Base-by-base conservation (phyloP, 1,140 invertebrate genomes). In the Penaeus japonicus region DNA sequence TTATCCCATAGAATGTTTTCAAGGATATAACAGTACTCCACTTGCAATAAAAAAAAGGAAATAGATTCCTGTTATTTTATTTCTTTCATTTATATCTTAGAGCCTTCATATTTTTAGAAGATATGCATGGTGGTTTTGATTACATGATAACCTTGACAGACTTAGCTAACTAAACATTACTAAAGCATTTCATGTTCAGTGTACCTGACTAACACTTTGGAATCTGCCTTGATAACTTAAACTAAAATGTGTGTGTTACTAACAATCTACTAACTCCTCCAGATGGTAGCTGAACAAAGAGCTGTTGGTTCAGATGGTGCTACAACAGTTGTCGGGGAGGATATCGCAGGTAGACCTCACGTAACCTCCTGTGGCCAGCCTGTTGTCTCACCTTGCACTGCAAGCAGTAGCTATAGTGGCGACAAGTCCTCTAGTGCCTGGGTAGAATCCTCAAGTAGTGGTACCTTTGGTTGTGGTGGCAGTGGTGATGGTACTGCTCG, bases 261-360 rank as follows among this genome's bases (percentile, higher is more conserved):
- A 84, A 84, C 59, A 84, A 27, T 17, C 57, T 4, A 35, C 70
- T 70, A 80, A 81, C 35, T 62, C 30, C 55, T 27, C 47, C 80
- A 88, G 87, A 73, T 88, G 80, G 54, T 88, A 83, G 80, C 87
- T 59, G 87, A 88, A 75, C 80, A 88, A 82, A 88, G 39, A 84
- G 35, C 65, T 30, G 73, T 88, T 82, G 78, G 87, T 77, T 88
- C 87, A 78, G 87, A 88, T 39, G 87, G 80, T 84, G 53, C 87
- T 75, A 73, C 79, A 30, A 30, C 87, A n/a, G 87, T 78, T 84
- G 55, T 83, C 65, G 87, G 87, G 70, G 87, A 88, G 27, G 87
- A 88, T 39, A 83, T 80, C 55, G 75, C 87, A 88, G 87, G 87
- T 88, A 88, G 87, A 88, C 87, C 75, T 73, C 79, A 82, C n/a